Conservation (phyloP, 1,140 invertebrate species). For the Dreissena polymorpha region DNA sequence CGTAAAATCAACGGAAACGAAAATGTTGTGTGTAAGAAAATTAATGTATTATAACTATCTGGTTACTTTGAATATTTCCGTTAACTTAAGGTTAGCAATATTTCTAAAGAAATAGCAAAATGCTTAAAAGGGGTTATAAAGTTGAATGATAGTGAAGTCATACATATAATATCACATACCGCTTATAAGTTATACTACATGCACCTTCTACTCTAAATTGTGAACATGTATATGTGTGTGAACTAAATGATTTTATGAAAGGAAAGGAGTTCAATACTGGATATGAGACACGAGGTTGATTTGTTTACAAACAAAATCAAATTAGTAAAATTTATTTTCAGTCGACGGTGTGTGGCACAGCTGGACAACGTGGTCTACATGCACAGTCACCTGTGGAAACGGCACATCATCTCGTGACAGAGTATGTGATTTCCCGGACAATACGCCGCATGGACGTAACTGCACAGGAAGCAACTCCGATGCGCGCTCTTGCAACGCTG, state of each 20-base stretch:
- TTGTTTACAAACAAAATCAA: neutral
- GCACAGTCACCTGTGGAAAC: constrained; percentile 62
- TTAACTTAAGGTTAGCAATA: too few species aligned
- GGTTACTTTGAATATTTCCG: too few species aligned
- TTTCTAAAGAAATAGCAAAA: too few species aligned
- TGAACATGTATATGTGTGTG: neutral
- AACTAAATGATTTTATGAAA: neutral
- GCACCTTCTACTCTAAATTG: too few species aligned
- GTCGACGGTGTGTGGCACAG: constrained; percentile 66
- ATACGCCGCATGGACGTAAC: constrained; percentile 64
- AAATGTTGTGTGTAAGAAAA: too few species aligned
- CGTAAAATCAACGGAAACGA: too few species aligned
- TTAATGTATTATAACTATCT: too few species aligned
- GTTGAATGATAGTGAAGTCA: too few species aligned
- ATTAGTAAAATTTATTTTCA: constrained; percentile 14
- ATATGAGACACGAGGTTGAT: neutral
- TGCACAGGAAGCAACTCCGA: constrained; percentile 20
- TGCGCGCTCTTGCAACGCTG: neutral
- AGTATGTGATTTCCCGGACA: constrained; percentile 30
- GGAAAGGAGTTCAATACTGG: too few species aligned
- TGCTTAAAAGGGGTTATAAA: neutral
- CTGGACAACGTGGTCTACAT: constrained; percentile 63
- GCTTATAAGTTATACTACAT: too few species aligned
- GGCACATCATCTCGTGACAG: constrained; percentile 57
- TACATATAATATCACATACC: neutral